These are phyloP conservation scores for Erebia ligea DNA, from an alignment of 2,888 invertebrate species.

Conservation along the genomic window DNA sequence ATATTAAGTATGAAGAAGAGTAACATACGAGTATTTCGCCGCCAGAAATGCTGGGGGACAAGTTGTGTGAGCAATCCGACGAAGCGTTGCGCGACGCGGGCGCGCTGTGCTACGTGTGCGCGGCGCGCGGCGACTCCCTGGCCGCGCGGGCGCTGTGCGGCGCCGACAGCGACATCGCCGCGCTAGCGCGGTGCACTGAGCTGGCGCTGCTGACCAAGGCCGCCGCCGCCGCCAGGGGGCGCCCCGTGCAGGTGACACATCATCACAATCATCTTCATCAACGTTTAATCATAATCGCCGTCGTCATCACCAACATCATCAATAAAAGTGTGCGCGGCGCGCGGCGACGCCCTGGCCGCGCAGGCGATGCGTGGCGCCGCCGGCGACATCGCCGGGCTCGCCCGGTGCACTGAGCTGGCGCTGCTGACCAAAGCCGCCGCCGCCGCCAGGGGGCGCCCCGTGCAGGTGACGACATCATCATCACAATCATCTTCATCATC, in stretches of 20 bases:
- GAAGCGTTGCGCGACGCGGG: constrained; percentile 86
- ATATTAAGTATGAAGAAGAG: too few relatives aligned
- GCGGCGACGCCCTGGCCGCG: constrained; percentile 80
- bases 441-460: constrained; percentile 71
- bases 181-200: constrained; percentile 85
- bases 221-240: constrained; percentile 85
- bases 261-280: too few relatives aligned
- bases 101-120: constrained; percentile 95
- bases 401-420: constrained; percentile 87
- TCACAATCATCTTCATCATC: too few relatives aligned
- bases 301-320: too few relatives aligned
- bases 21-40: not conserved
- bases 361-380: constrained; percentile 90
- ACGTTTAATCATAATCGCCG: too few relatives aligned
- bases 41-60: constrained; percentile 91
- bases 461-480: constrained; percentile 46
- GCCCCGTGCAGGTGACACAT: constrained; percentile 46
- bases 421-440: constrained; percentile 90
- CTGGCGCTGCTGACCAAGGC: constrained; percentile 90
- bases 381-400: constrained; percentile 85
- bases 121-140: constrained; percentile 86
- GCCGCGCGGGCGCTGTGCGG: constrained; percentile 87
- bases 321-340: constrained; percentile 93
- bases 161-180: constrained; percentile 86
- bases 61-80: constrained; percentile 86